Evolutionary conservation across 1,140 invertebrate species (phyloP).

Genomic region (Trichoplusia ni): DNA sequence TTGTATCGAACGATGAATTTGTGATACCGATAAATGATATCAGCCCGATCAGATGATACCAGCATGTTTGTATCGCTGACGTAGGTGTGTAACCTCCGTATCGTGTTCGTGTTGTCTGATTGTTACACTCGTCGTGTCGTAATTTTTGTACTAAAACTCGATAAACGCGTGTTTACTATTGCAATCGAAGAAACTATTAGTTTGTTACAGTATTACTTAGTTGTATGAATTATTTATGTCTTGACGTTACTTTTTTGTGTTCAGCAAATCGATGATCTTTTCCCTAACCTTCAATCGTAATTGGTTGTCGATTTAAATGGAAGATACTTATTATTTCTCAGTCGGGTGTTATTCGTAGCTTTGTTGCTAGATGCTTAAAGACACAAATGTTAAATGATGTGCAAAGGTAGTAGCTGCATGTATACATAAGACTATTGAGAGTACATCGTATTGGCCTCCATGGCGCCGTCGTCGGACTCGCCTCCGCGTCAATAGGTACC

Average conservation of each 20-base stretch:
- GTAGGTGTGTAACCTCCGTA: conserved; percentile 17
- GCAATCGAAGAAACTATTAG: conserved; percentile 19
- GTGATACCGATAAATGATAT: conserved; percentile 31
- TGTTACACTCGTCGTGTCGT: conserved; percentile 13
- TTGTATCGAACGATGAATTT: conserved; percentile 27
- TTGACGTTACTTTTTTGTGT: not conserved
- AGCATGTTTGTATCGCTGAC: conserved; percentile 7
- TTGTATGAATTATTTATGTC: not conserved
- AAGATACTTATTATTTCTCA: not conserved
- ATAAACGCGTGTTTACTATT: conserved; percentile 15
- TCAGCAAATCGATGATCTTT: not conserved
- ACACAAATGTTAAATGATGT: not conserved
- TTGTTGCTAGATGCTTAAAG: not conserved
- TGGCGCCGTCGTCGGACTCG: conserved; percentile 47
- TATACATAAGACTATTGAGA: conserved; percentile 15
- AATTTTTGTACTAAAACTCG: conserved; percentile 25
- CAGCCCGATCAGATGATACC: conserved; percentile 28
- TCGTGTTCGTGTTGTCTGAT: conserved; percentile 13
- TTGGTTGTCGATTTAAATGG: not conserved
- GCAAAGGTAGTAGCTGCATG: conserved; percentile 10
- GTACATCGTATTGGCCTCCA: conserved; percentile 36
- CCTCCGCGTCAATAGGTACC: conserved; percentile 57
- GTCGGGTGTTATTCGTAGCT: not conserved
- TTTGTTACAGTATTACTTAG: not conserved
- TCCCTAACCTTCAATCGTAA: conserved; percentile 11